Evolutionary conservation across 2,113 vertebrate species (phyloP).

Genomic region (Barnardius zonarius): DNA sequence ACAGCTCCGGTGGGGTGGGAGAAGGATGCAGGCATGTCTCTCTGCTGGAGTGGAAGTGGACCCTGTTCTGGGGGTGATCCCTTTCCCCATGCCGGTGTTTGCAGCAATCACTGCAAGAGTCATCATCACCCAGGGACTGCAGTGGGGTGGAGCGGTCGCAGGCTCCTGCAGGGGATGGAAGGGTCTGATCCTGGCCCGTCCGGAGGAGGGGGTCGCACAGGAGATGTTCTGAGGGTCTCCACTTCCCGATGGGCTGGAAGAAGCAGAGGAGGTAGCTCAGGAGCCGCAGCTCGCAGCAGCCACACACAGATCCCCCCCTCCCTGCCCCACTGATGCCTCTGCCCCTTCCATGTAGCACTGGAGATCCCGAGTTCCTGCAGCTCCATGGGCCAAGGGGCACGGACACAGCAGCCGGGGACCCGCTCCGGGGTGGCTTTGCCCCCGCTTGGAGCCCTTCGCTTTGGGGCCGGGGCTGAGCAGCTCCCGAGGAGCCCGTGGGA

Average conservation of each 20-base stretch:
- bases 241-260: not conserved
- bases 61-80: not conserved
- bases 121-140: not conserved
- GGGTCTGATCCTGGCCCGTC: not conserved
- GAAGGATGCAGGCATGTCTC: fast-evolving
- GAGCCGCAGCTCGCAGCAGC: not conserved
- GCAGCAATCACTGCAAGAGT: not conserved
- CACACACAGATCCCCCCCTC: too few species aligned
- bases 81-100: too few species aligned
- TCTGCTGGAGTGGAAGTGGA: not conserved
- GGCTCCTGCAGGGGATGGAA: not conserved
- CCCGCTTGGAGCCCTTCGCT: not conserved
- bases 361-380: not conserved
- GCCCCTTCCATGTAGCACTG: not conserved
- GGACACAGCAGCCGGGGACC: too few species aligned
- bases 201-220: not conserved
- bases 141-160: not conserved
- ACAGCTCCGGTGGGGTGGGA: not conserved
- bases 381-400: too few species aligned
- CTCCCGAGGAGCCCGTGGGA: not conserved
- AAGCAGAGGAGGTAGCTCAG: not conserved
- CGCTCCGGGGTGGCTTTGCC: not conserved
- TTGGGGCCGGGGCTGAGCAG: not conserved
- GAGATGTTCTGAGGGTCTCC: not conserved
- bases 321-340: not conserved